Evolutionary conservation across 2,888 invertebrate species (phyloP).

Genomic region (Caenorhabditis panamensis): DNA sequence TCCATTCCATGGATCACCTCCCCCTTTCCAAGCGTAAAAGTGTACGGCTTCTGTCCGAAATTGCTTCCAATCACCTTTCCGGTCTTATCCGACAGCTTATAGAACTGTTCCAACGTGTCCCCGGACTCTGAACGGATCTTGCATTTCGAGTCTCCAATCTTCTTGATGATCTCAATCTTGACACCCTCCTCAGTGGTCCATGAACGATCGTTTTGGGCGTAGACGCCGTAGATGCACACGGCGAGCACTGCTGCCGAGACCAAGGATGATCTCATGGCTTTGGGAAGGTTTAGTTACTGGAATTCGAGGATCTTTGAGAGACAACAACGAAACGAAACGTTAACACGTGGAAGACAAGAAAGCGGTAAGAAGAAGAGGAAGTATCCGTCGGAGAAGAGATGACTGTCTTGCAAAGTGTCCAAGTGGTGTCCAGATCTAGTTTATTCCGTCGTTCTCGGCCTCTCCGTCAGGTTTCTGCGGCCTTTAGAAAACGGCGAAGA

Average conservation of each 20-base stretch:
- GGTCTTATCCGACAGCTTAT: conserved; percentile 77
- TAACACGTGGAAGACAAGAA: conserved; percentile 50
- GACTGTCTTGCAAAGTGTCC: conserved; percentile 38
- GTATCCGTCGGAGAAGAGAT: conserved; percentile 14
- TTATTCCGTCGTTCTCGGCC: conserved; percentile 51
- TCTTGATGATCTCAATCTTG: conserved; percentile 80
- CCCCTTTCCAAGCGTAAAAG: conserved; percentile 76
- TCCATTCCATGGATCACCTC: conserved; percentile 80
- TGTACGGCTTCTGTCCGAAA: conserved; percentile 79
- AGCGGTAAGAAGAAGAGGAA: conserved; percentile 22
- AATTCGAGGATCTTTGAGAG: conserved; percentile 1
- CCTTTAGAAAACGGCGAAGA: conserved; percentile 8
- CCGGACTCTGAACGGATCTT: conserved; percentile 77
- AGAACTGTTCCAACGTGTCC: conserved; percentile 79
- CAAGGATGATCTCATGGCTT: conserved; percentile 5
- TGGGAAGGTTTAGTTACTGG: conserved; percentile 49
- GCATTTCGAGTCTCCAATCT: conserved; percentile 79
- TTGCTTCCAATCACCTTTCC: conserved; percentile 80
- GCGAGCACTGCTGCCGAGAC: conserved; percentile 25
- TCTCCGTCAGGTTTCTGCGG: conserved; percentile 43
- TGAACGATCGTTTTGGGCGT: conserved; percentile 66
- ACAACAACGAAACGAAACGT: conserved; percentile 17
- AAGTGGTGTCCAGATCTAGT: conserved; percentile 22
- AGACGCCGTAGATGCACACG: not conserved
- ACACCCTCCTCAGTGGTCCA: conserved; percentile 80